Percentiles rank a stretch among this genome's conserved stretches.
Evolutionary conservation across 2,113 vertebrate species (phyloP).

Genomic region (Sarotherodon lohbergeri): DNA sequence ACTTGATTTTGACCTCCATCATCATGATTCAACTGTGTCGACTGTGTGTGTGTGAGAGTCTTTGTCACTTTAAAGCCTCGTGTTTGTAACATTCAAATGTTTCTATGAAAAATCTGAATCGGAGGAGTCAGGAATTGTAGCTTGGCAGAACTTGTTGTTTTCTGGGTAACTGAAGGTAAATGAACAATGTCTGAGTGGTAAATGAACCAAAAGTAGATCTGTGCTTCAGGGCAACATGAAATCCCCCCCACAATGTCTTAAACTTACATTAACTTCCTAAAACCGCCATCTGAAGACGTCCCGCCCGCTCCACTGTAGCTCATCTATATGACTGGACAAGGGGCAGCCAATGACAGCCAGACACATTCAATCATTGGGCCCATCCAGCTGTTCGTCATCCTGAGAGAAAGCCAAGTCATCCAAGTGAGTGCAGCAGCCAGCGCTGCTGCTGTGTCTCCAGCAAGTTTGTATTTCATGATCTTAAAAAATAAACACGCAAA

Average conservation of each 20-base stretch:
- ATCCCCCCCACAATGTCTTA: neutral
- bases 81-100: neutral
- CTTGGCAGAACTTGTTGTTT: neutral
- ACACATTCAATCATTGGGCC: slow-evolving; percentile 76
- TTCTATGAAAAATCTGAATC: neutral
- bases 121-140: neutral
- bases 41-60: neutral
- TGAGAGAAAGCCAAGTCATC: slow-evolving; percentile 71
- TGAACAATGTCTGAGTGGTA: neutral
- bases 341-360: slow-evolving; percentile 66
- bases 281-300: slow-evolving; percentile 35
- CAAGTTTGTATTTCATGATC: slow-evolving; percentile 49
- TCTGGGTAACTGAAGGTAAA: neutral
- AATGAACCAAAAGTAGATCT: neutral
- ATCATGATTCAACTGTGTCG: neutral
- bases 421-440: slow-evolving; percentile 50
- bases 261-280: neutral
- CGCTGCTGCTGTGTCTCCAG: slow-evolving; percentile 42
- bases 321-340: slow-evolving; percentile 50
- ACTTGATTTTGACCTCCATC: neutral
- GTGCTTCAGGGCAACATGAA: slow-evolving; percentile 50
- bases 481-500: slow-evolving; percentile 48
- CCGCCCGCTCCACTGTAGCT: slow-evolving; percentile 43
- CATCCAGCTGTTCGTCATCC: slow-evolving; percentile 62
- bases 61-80: neutral